Evolutionary conservation across 2,888 invertebrate species (phyloP), one percentile per base, ranked within the genome.

Genomic region (Geotrupes spiniger): DNA sequence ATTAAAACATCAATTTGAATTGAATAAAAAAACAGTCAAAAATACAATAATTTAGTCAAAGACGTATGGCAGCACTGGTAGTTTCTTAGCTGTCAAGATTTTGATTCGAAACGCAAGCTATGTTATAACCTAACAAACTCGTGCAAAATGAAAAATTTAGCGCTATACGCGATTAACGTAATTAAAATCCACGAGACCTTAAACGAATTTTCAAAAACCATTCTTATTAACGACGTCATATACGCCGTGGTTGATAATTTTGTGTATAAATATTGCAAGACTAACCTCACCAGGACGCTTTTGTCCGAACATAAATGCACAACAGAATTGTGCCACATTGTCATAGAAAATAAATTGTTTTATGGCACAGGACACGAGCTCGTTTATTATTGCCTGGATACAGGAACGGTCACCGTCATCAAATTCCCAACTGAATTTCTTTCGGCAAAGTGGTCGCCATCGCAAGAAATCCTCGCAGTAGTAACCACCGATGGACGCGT

Each of bases 361-460:
- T 46, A 40, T 14, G 46, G 46, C 4, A 46, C 33, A 10, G 46
- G 46, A 11, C 9, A 28, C 1, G 31, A 39, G 10, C 40, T 33
- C 16, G 27, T 46, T 1, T 46, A 15, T 36, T 9, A 40, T 8
- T 10, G 26, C 25, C 17, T 29, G 4, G 25, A 10, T 4, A 26
- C 33, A 2, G 9, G 36, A 9, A 14, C 16, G 2, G 26, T 36
- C 3, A 26, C 14, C 6, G 11, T 33, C 33, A 27, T 40, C 14
- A 21, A 27, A 17, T 12, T 31, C 9, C 40, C 16, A 14, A 2
- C 8, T 4, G 15, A 9, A n/a, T 46, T 33, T 26, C 2, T 17
- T 10, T 10, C 38, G n/a, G 46, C 40, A 11, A 21, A 21, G 6
- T 46, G 46, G 46, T 40, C 46, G 1, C 40, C 40, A 8, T 40